Conservation (phyloP, 2,113 vertebrate species). For the Lepus americanus region DNA sequence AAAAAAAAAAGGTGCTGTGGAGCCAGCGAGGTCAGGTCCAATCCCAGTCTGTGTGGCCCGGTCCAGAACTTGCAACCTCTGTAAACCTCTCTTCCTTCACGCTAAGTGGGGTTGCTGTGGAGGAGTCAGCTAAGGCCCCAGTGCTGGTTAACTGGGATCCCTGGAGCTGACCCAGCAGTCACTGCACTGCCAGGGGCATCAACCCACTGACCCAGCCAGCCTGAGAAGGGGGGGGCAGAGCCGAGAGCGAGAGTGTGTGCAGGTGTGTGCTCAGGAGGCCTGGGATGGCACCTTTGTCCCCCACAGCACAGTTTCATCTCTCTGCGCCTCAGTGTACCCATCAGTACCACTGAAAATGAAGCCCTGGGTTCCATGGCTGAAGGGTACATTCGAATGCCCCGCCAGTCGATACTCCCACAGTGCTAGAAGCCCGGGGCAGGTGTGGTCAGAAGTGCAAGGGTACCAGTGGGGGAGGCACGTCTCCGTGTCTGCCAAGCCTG, state of each 20-base stretch:
- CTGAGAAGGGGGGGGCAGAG: not conserved
- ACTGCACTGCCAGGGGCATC: fast-evolving
- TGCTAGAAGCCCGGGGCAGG: not conserved
- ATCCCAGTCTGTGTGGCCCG: not conserved
- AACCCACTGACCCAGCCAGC: not conserved
- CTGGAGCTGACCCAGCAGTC: not conserved
- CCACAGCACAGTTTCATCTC: too few species aligned
- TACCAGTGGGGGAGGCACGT: fast-evolving
- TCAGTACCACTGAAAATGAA: not conserved
- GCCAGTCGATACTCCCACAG: not conserved
- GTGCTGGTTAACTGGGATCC: not conserved
- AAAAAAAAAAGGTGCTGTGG: not conserved
- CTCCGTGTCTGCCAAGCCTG: not conserved
- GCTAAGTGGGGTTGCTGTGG: not conserved
- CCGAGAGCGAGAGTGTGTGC: not conserved
- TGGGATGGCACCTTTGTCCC: not conserved
- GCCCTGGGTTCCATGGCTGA: fast-evolving
- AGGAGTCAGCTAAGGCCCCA: fast-evolving
- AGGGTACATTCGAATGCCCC: too few species aligned
- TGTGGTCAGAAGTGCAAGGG: not conserved
- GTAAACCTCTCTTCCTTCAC: too few species aligned
- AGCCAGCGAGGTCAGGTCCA: not conserved
- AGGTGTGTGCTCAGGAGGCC: too few species aligned
- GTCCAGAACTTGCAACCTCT: not conserved
- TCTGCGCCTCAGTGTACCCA: not conserved